A percentile compares a stretch with the other conserved stretches of the same genome.
Evolutionary conservation across 2,797 vertebrate species (phyloP).

Genomic region (Coluber constrictor): DNA sequence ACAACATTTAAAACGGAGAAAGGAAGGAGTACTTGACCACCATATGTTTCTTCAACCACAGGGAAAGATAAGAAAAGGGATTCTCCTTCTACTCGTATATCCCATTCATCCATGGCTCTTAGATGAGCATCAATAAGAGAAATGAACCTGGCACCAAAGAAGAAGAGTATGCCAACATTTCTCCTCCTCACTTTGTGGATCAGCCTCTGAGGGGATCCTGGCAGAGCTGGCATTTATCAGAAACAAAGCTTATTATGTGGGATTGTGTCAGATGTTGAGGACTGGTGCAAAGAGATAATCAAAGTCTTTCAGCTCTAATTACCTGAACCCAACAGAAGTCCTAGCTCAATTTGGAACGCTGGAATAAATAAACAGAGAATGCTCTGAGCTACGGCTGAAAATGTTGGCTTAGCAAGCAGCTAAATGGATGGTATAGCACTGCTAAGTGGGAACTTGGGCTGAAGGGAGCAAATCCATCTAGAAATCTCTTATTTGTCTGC

Average conservation of each 20-base stretch:
- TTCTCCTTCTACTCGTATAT: slow-evolving; percentile 23
- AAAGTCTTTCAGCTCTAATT: slow-evolving; percentile 55
- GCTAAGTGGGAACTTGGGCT: slow-evolving; percentile 1
- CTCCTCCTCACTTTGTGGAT: slow-evolving; percentile 16
- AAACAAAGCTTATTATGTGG: slow-evolving; percentile 42
- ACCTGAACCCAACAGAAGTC: slow-evolving; percentile 49
- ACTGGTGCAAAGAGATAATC: slow-evolving; percentile 56
- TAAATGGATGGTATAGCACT: slow-evolving; percentile 9
- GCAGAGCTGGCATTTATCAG: slow-evolving; percentile 27
- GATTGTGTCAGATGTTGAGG: slow-evolving; percentile 53
- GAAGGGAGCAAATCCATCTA: neutral
- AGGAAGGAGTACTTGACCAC: neutral
- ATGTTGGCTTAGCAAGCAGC: slow-evolving; percentile 29
- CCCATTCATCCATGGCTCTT: neutral
- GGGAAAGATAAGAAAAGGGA: neutral
- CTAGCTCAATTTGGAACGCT: slow-evolving; percentile 42
- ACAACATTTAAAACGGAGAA: slow-evolving; percentile 24
- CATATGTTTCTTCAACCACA: neutral
- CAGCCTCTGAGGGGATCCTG: slow-evolving; percentile 37
- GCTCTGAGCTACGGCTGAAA: slow-evolving; percentile 42
- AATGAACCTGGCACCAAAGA: slow-evolving; percentile 19
- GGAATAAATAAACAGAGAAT: slow-evolving; percentile 12
- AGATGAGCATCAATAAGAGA: slow-evolving; percentile 28
- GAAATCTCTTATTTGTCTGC: neutral
- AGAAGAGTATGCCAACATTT: slow-evolving; percentile 26